Base-by-base conservation (phyloP, 35 echinoderm and acorn worm species). In the Heliocidaris tuberculata region DNA sequence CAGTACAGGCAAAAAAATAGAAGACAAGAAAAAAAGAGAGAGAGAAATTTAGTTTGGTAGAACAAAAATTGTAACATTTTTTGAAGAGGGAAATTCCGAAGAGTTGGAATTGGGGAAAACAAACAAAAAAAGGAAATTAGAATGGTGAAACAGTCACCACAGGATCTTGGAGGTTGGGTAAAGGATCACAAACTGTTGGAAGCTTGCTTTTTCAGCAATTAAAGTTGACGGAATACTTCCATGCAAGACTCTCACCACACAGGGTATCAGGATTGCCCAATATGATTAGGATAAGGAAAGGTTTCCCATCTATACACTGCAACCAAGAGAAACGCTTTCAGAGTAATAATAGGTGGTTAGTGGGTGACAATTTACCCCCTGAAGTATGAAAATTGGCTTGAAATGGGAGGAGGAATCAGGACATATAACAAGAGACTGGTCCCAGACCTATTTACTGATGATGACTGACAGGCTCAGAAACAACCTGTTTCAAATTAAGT, bases 361-460 rank as follows among this genome's bases (percentile, higher is more conserved):
- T 78, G 87, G 87, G 87, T 89, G 87, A 32, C 31, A 89, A 89
- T 89, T 89, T 32, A 89, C 87, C 87, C 87, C 87, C 87, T 89
- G 87, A 89, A 32, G 87, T 48, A 89, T 47, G 87, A 89, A 42
- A 89, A 89, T 89, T 89, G 87, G 87, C 47, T 89, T 32, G 87
- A 6, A 89, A 48, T 89, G 87, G 87, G 31, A 89, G 87, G 35
- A 78, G 7, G 17, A 78, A 78, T n/a, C 7, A n/a, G 65, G 27
- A 78, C 27, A n/a, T 78, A 78, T 78, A 27, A 27, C 65, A n/a
- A 19, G 27, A 19, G 65, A 78, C 65, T 6, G 8, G 65, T 78
- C 65, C 65, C 65, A 78, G 17, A 42, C 65, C 65, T 24, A 78
- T 78, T 78, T 27, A 5, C 7, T 21, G 65, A 78, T 78, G 65